phyloP scores from a whole-genome alignment of 2,113 vertebrate species.

The Heloderma charlesbogerti region DNA sequence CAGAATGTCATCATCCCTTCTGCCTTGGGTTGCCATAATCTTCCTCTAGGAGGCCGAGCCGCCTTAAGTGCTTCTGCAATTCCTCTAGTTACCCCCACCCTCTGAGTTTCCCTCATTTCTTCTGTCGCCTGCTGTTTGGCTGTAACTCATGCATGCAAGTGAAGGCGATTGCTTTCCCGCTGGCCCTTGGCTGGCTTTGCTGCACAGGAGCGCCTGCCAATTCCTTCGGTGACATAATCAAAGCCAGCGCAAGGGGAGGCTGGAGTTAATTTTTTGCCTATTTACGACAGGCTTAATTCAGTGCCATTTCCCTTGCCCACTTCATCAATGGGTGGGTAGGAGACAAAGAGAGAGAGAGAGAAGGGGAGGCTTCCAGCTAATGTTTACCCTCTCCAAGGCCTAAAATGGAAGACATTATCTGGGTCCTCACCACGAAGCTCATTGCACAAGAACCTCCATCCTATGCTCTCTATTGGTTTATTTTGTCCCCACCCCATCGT shows the following conservation, averaged over 20 bases:
- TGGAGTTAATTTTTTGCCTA: constrained; percentile 31
- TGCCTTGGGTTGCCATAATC: neutral
- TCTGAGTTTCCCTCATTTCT: neutral
- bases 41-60: neutral
- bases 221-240: constrained; percentile 6
- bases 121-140: neutral
- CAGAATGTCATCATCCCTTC: neutral
- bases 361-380: neutral
- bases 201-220: constrained; percentile 5
- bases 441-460: neutral
- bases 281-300: constrained; percentile 37
- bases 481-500: too few relatives aligned
- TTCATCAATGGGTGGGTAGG: constrained; percentile 10
- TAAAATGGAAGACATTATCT: neutral
- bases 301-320: constrained; percentile 8
- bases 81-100: neutral
- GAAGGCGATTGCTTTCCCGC: neutral
- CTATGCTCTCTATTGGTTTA: neutral
- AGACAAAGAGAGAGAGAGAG: neutral
- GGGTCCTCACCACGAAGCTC: neutral
- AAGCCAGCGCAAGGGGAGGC: neutral
- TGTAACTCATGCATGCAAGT: constrained; percentile 14
- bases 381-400: neutral
- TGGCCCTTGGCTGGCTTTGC: neutral
- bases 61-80: neutral